A percentile compares a stretch with the other conserved stretches of the same genome.
Conservation (phyloP, 2,888 invertebrate species). For the Caenorhabditis japonica region DNA sequence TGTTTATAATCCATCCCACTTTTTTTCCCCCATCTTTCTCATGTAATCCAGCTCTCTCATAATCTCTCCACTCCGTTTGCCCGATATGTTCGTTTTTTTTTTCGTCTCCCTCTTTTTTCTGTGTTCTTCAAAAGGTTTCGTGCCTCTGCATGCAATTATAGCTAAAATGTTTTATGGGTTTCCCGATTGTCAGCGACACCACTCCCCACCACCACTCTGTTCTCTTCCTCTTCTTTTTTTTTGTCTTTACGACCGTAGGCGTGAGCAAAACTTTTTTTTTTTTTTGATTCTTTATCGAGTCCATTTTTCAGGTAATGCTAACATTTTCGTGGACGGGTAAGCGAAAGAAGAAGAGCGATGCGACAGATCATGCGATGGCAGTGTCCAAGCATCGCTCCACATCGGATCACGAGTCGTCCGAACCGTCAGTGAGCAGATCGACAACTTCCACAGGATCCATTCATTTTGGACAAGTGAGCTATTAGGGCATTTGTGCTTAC, state of each 20-base stretch:
- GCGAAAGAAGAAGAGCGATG: slow-evolving; percentile 48
- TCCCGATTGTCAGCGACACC: slow-evolving; percentile 42
- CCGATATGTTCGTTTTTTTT: slow-evolving; percentile 23
- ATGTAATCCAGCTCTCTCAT: slow-evolving; percentile 4
- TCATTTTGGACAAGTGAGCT: slow-evolving; percentile 40
- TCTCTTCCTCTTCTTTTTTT: slow-evolving; percentile 3
- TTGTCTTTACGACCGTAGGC: not conserved
- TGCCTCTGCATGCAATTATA: slow-evolving; percentile 24
- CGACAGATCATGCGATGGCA: slow-evolving; percentile 29
- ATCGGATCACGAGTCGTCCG: slow-evolving; percentile 33
- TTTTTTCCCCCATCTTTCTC: slow-evolving; percentile 23
- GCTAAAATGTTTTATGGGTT: slow-evolving; percentile 46
- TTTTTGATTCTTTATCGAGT: not conserved
- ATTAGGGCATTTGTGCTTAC: too few species aligned
- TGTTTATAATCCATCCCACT: slow-evolving; percentile 35
- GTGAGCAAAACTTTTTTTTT: not conserved
- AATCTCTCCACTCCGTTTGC: slow-evolving; percentile 28
- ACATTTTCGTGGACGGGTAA: slow-evolving; percentile 52
- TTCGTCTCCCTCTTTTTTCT: slow-evolving; percentile 5
- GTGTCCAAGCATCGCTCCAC: slow-evolving; percentile 32
- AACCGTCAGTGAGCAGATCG: slow-evolving; percentile 44
- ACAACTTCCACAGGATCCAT: slow-evolving; percentile 41
- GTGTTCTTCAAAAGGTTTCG: slow-evolving; percentile 1
- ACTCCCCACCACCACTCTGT: slow-evolving; percentile 12
- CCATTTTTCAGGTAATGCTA: slow-evolving; percentile 45